Conservation (phyloP, 2,888 invertebrate genomes). For the Phyllotreta cruciferae region DNA sequence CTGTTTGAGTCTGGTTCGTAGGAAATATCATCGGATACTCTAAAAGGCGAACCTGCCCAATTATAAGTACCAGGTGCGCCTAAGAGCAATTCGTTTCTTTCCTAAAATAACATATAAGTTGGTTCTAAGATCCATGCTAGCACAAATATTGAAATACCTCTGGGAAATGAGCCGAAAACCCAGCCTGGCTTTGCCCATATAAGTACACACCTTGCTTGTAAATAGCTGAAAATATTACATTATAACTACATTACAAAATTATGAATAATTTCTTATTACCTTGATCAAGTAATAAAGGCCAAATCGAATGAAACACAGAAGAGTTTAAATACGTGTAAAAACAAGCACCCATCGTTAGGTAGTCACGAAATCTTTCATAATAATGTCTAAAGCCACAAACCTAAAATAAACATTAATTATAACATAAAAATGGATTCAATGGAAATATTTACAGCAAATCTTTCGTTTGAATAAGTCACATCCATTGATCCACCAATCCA, state of each 20-base stretch:
- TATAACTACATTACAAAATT: neutral
- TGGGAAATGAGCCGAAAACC: conserved; percentile 63
- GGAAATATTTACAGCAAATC: conserved; percentile 51
- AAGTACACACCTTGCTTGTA: conserved; percentile 52
- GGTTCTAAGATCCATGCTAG: too few species aligned
- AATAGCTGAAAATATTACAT: conserved; percentile 8
- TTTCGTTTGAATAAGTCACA: conserved; percentile 48
- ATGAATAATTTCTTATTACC: conserved; percentile 38
- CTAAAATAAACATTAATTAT: conserved; percentile 33
- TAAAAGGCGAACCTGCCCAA: conserved; percentile 63
- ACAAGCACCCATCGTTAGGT: conserved; percentile 53
- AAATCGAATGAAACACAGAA: conserved; percentile 36
- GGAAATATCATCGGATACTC: conserved; percentile 41
- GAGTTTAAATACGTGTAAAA: conserved; percentile 49
- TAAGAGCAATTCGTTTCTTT: conserved; percentile 57
- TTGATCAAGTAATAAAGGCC: conserved; percentile 43
- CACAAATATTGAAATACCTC: conserved; percentile 39
- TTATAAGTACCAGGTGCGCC: conserved; percentile 70
- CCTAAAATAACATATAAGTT: conserved; percentile 37
- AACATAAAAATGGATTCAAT: conserved; percentile 1
- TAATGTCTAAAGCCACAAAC: conserved; percentile 38
- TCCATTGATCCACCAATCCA: conserved; percentile 60
- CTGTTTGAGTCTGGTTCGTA: conserved; percentile 40
- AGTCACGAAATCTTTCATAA: conserved; percentile 35
- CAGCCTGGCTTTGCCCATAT: conserved; percentile 64